Evolutionary conservation across 1,140 invertebrate species (phyloP), one percentile per base, ranked within the genome.

Genomic region (Philotrypesis tridentata): DNA sequence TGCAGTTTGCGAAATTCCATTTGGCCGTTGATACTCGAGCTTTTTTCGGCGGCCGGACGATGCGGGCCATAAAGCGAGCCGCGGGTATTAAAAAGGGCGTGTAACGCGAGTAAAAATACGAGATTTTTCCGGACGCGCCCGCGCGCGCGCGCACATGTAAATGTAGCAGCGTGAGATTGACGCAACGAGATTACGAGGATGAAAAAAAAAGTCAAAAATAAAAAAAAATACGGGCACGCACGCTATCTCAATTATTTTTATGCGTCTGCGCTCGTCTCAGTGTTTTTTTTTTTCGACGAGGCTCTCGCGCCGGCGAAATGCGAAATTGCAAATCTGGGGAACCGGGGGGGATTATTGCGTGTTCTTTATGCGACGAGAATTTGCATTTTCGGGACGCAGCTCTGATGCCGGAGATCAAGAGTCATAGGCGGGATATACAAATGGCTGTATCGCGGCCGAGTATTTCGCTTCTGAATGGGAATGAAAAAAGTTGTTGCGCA

Each of bases 201-300:
- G n/a, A n/a, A n/a, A n/a, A n/a, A n/a, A 73, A 67, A 21, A 23
- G 37, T 21, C 65, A 9, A 68, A 14, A 37, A 9, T 5, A 9
- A 11, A 40, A 70, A 70, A 70, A 70, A 17, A 70, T 9, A 37
- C 27, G 40, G 1, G 48, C 12, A 5, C 33, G 43, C 60, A 23
- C 65, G 37, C 71, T 81, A 37, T 81, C 79, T 81, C 79, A 81
- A 81, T 81, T 81, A 81, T 81, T 81, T 81, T 75, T 75, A 75
- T 37, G 61, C 63, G 55, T 72, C 25, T 73, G 68, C n/a, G n/a
- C 78, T 63, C 31, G 11, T 70, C 40, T 63, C 23, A 11, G 17
- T 40, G 5, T 21, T 71, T 29, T 23, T 65, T 65, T 63, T 80
- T 60, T 8, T 25, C 21, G 48, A 37, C 9, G 29, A n/a, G n/a